Evolutionary conservation across 2,888 invertebrate species (phyloP).

Genomic region (Fissipunctia ypsillon): DNA sequence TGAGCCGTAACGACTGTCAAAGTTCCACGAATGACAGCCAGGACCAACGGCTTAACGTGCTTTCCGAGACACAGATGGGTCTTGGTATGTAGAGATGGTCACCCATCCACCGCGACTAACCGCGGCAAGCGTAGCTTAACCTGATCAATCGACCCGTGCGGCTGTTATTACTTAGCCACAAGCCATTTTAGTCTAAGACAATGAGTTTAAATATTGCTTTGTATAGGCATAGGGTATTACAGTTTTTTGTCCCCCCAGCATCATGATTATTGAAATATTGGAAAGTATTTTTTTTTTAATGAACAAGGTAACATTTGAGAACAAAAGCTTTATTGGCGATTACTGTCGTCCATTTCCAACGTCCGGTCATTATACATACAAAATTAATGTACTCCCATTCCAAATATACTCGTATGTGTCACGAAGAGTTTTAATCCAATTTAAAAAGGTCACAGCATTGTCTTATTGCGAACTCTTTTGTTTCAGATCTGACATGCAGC

Average conservation of each 20-base stretch:
- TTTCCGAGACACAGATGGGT: too few relatives aligned
- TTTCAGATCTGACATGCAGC: constrained; percentile 64
- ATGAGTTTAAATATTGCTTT: neutral
- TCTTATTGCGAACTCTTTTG: constrained; percentile 72
- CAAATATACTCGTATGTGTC: constrained; percentile 47
- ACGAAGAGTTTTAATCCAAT: constrained; percentile 67
- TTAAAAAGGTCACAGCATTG: constrained; percentile 71
- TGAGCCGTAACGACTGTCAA: too few relatives aligned
- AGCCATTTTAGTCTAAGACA: neutral
- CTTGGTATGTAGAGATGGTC: too few relatives aligned
- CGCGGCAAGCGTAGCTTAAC: too few relatives aligned
- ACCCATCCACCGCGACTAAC: too few relatives aligned
- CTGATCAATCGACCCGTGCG: too few relatives aligned
- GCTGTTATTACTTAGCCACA: too few relatives aligned
- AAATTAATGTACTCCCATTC: constrained; percentile 38
- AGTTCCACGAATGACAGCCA: too few relatives aligned
- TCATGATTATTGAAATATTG: neutral
- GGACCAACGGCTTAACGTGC: too few relatives aligned
- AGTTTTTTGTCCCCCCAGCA: neutral
- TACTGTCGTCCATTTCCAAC: constrained; percentile 9
- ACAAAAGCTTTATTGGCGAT: neutral
- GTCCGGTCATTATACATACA: constrained; percentile 42
- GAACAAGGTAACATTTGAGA: neutral
- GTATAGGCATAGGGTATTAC: neutral
- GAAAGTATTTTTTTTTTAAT: neutral